Evolutionary conservation across 2,113 vertebrate genomes (phyloP), one percentile per base, ranked within the genome.

Genomic region (Leucopternis melanops): DNA sequence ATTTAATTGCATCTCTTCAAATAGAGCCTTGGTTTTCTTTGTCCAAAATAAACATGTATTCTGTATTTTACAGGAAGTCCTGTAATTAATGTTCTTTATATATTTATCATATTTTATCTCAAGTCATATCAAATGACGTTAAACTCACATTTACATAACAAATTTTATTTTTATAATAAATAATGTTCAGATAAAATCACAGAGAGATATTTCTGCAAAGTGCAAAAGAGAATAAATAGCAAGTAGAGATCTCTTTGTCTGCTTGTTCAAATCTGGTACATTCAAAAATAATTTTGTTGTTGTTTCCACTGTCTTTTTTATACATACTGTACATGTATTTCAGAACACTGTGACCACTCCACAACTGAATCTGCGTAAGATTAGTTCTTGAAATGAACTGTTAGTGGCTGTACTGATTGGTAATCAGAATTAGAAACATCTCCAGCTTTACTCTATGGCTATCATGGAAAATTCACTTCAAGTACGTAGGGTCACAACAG

Each of bases 61-160:
- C 78, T 87, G 32, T 75, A 91, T 73, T 80, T 79, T 89, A 91
- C 71, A 93, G 94, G 92, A 97, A 95, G 77, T 92, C 88, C 91
- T 86, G 81, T 61, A 95, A 96, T 97, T 96, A 87, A 88, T 90
- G 86, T 95, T 96, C 86, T 94, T 92, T 82, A 96, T 85, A 93
- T 95, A 95, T 96, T 94, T 97, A 92, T 97, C 23, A 19, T 82
- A 81, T 91, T 90, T 82, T 81, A 93, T 93, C 82, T 96, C 88
- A 96, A 96, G 73, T 96, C 79, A 94, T 90, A 90, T 75, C 42
- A 91, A 97, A 97, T 92, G 17, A 91, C 3, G 10, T 66, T 92
- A 85, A 97, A 96, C 70, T 97, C 72, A 77, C 54, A 91, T 93
- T 94, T 94, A 91, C 58, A 92, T 61, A 94, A 87, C 72, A 88